A percentile compares a stretch with the other conserved stretches of the same genome.
phyloP scores from a whole-genome alignment of 2,888 invertebrate species.

The Seira sanloemensis region DNA sequence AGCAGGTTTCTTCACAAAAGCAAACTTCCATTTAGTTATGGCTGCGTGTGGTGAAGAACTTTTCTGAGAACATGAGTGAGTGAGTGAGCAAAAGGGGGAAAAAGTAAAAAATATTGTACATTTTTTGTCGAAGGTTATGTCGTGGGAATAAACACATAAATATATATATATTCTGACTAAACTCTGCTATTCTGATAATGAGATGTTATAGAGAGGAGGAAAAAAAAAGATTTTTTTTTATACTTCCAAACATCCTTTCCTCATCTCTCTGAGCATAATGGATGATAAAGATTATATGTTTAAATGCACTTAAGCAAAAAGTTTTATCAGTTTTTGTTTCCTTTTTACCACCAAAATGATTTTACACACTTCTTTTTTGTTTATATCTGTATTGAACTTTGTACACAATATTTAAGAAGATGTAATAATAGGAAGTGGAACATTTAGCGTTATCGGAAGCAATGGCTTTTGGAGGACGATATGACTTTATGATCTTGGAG shows the following conservation, averaged over 20 bases:
- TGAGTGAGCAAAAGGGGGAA: not conserved
- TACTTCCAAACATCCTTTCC: not conserved
- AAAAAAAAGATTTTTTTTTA: not conserved
- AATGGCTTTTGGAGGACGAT: too few relatives aligned
- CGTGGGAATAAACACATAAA: constrained; percentile 35
- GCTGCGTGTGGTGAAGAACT: not conserved
- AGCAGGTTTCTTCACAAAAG: not conserved
- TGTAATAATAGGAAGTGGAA: too few relatives aligned
- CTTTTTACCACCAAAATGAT: too few relatives aligned
- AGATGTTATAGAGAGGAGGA: not conserved
- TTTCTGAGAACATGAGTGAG: not conserved
- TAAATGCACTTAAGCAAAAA: not conserved
- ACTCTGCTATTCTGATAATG: not conserved
- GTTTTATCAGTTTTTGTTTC: not conserved
- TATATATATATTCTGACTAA: not conserved
- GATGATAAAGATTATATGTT: not conserved
- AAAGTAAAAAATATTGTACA: constrained; percentile 14
- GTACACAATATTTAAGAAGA: too few relatives aligned
- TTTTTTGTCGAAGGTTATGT: constrained; percentile 54
- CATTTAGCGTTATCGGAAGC: too few relatives aligned
- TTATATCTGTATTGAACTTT: not conserved
- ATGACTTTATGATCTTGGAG: too few relatives aligned
- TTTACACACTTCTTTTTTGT: not conserved
- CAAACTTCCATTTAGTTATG: not conserved
- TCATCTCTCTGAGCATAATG: not conserved